A percentile compares a stretch with the other conserved stretches of the same genome.
phyloP scores from a whole-genome alignment of 2,797 vertebrate genomes.

The Acanthopagrus latus region DNA sequence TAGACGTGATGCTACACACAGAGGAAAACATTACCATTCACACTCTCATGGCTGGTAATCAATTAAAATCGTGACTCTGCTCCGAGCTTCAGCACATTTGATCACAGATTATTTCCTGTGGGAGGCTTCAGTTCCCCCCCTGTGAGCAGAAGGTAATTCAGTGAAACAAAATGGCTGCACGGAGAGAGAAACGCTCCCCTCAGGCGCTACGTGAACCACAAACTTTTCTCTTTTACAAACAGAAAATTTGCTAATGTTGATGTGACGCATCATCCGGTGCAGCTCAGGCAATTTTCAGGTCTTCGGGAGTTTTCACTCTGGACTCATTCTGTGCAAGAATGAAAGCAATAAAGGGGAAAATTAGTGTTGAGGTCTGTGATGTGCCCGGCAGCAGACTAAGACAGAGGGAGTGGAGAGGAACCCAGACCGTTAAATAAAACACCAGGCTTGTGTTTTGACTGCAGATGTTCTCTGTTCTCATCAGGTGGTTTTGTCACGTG shows the following conservation, averaged over 20 bases:
- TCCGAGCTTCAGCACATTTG: too few species aligned
- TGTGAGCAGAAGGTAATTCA: not conserved
- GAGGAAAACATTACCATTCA: too few species aligned
- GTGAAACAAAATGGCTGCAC: not conserved
- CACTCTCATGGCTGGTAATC: too few species aligned
- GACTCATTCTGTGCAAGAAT: not conserved
- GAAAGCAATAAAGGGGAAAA: slow-evolving; percentile 24
- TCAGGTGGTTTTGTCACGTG: slow-evolving; percentile 95
- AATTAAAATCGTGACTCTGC: too few species aligned
- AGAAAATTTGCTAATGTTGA: not conserved
- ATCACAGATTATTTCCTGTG: too few species aligned
- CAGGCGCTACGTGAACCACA: not conserved
- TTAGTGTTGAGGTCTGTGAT: not conserved
- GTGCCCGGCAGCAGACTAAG: not conserved
- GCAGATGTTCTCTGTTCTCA: not conserved
- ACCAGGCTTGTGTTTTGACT: not conserved
- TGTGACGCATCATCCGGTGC: not conserved
- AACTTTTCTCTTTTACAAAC: not conserved
- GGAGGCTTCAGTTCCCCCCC: not conserved
- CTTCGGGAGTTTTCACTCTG: not conserved
- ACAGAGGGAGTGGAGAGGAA: not conserved
- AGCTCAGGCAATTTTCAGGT: not conserved
- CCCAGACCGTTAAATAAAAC: not conserved
- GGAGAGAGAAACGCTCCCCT: not conserved
- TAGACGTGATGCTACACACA: too few species aligned